A percentile compares a stretch with the other conserved stretches of the same genome.
Conservation (phyloP, 2,113 vertebrate genomes). For the Sorex araneus region DNA sequence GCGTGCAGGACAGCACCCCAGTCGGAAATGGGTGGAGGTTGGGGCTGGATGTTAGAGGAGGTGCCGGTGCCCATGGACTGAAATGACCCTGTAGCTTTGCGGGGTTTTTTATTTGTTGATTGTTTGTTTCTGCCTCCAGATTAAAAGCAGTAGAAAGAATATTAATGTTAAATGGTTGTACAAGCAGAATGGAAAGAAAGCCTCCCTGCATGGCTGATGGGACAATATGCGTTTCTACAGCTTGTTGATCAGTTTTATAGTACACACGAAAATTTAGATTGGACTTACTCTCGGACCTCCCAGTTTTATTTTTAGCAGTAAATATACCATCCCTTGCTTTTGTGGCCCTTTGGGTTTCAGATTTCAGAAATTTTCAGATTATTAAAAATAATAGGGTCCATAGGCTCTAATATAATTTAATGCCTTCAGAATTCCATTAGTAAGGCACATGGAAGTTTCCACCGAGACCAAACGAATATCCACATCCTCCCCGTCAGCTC, state of each 20-base stretch:
- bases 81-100: background rate
- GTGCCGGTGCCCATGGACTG: no score
- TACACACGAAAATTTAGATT: background rate
- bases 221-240: background rate
- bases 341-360: slow-evolving; percentile 4
- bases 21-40: background rate
- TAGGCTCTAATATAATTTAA: background rate
- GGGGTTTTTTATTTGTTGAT: no score
- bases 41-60: background rate
- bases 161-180: background rate
- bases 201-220: background rate
- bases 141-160: background rate
- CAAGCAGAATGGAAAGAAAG: no score
- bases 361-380: slow-evolving; percentile 29
- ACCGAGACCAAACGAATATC: background rate
- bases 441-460: background rate
- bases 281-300: background rate
- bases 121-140: background rate
- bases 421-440: background rate
- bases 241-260: background rate
- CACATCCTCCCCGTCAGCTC: background rate
- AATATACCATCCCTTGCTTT: background rate
- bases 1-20: background rate
- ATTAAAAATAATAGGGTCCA: background rate
- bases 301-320: background rate